Percentiles rank a stretch among this genome's conserved stretches.
Conservation (phyloP, 2,113 vertebrate genomes). For the Xiphophorus couchianus region DNA sequence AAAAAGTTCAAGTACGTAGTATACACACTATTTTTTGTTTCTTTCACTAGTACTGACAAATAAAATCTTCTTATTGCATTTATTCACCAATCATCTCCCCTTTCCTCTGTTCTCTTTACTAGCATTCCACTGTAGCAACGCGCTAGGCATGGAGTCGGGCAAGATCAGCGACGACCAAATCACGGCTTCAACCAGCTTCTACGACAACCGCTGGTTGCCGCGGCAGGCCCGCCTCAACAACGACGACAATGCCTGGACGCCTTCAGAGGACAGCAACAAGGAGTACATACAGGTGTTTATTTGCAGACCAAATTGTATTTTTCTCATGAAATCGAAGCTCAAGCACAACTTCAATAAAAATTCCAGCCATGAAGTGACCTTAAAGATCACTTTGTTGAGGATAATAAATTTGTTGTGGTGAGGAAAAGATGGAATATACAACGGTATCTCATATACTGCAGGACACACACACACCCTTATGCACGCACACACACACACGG, state of each 20-base stretch:
- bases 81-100: neutral
- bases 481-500: conserved; percentile 12
- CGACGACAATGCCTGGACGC: conserved; percentile 95
- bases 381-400: neutral
- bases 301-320: neutral
- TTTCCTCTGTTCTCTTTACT: neutral
- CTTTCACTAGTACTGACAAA: neutral
- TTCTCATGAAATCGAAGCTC: neutral
- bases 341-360: neutral
- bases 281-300: conserved; percentile 91
- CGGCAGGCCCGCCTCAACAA: conserved; percentile 95
- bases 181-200: conserved; percentile 89
- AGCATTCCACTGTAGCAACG: conserved; percentile 93
- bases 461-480: neutral
- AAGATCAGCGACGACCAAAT: conserved; percentile 96
- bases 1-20: no score
- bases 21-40: neutral
- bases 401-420: conserved; percentile 6
- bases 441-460: conserved; percentile 17
- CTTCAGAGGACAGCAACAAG: conserved; percentile 92
- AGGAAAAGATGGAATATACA: neutral
- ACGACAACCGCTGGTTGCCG: conserved; percentile 90
- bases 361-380: conserved; percentile 12
- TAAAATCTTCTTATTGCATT: neutral
- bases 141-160: conserved; percentile 94